These are phyloP conservation scores for Benthosema pterotum DNA, from an alignment of 2,797 vertebrate genomes.

Conservation along the genomic window DNA sequence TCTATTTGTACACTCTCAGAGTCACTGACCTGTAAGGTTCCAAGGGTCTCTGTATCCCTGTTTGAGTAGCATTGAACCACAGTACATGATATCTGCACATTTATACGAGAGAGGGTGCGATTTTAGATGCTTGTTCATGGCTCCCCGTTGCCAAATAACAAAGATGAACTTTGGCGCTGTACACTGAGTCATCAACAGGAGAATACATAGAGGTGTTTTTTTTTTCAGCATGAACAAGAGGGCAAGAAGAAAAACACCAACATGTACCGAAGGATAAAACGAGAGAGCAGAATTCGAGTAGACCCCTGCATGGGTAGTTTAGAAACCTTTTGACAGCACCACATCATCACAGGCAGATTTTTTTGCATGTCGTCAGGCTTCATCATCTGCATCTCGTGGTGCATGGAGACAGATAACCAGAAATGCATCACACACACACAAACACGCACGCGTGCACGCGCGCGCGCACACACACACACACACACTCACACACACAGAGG, in stretches of 20 bases:
- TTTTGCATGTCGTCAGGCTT: conserved; percentile 36
- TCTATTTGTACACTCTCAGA: no score
- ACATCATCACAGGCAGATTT: conserved; percentile 21
- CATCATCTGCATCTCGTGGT: conserved; percentile 44
- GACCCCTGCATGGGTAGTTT: conserved; percentile 1
- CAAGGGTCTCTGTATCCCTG: no score
- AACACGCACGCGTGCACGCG: no score
- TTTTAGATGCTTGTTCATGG: not conserved
- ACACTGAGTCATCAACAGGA: not conserved
- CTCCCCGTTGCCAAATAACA: not conserved
- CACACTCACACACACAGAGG: conserved; percentile 52
- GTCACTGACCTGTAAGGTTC: no score
- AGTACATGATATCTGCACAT: no score
- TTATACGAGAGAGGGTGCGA: not conserved
- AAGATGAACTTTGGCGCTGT: no score
- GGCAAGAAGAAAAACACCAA: not conserved
- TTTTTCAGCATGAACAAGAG: not conserved
- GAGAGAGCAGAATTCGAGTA: not conserved
- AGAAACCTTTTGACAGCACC: conserved; percentile 25
- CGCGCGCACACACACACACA: no score
- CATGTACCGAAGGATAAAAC: no score
- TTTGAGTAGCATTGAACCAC: no score
- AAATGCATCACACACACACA: conserved; percentile 63
- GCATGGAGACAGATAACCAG: conserved; percentile 50
- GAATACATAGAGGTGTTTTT: not conserved